These are phyloP conservation scores for Cantharis rustica DNA, from an alignment of 2,888 invertebrate species.

Conservation along the genomic window DNA sequence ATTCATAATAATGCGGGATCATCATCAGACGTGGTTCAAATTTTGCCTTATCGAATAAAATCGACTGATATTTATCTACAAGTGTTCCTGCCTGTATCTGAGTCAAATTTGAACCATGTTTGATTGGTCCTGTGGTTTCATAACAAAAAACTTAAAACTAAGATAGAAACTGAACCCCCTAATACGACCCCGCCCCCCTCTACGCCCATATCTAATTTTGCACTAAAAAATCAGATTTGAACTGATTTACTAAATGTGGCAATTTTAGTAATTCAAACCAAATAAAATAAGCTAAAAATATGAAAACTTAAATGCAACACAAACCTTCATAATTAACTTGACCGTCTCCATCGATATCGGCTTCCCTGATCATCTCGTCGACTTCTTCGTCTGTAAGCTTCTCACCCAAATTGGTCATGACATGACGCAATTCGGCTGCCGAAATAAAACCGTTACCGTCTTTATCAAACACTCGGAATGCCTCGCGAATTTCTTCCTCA, in stretches of 20 bases:
- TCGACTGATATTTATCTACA: not conserved
- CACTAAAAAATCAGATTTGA: not conserved
- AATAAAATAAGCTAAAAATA: not conserved
- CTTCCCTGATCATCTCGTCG: slow-evolving; percentile 99
- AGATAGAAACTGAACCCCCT: not conserved
- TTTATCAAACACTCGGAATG: slow-evolving; percentile 98
- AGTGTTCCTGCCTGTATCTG: not conserved
- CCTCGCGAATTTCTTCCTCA: slow-evolving; percentile 99
- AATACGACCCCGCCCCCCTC: not conserved
- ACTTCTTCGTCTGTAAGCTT: slow-evolving; percentile 99
- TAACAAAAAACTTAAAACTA: not conserved
- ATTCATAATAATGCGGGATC: not conserved
- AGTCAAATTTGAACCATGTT: not conserved
- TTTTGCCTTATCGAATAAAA: not conserved
- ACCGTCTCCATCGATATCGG: slow-evolving; percentile 98
- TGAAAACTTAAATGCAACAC: slow-evolving; percentile 18
- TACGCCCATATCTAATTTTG: not conserved
- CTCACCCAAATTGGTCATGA: slow-evolving; percentile 99
- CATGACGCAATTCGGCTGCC: slow-evolving; percentile 97
- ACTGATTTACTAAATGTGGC: not conserved
- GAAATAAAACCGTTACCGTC: slow-evolving; percentile 99
- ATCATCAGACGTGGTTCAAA: not conserved
- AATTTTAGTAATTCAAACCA: not conserved
- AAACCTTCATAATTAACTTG: slow-evolving; percentile 97
- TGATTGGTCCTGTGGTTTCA: not conserved